Conservation (phyloP, 2,797 vertebrate species). For the Helostoma temminkii region DNA sequence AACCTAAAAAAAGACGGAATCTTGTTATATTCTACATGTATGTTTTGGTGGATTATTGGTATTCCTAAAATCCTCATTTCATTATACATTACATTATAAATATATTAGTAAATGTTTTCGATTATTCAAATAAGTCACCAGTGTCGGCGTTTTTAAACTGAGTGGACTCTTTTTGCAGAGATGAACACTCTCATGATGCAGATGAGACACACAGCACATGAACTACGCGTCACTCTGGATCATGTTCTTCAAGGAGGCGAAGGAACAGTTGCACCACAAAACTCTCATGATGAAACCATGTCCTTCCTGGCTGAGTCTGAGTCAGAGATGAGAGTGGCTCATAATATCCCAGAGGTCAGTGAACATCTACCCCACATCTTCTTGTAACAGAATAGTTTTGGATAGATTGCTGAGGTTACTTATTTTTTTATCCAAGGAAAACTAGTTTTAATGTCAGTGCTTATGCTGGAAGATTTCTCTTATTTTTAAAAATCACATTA, state of each 20-base stretch:
- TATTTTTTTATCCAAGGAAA: neutral
- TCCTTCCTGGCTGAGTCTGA: constrained; percentile 68
- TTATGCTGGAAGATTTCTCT: neutral
- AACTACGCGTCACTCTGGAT: constrained; percentile 79
- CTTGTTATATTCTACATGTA: too few species aligned
- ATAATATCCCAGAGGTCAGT: constrained; percentile 69
- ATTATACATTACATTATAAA: neutral
- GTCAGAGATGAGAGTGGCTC: constrained; percentile 56
- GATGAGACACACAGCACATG: constrained; percentile 83
- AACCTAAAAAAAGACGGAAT: too few species aligned
- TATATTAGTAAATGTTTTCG: neutral
- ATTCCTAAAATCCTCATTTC: constrained; percentile 2
- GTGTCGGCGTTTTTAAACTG: neutral
- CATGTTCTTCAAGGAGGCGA: constrained; percentile 75
- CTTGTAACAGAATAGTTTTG: neutral
- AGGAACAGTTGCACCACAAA: constrained; percentile 31
- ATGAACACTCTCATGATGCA: constrained; percentile 85
- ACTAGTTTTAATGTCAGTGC: neutral
- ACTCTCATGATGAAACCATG: constrained; percentile 59
- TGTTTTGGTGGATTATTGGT: too few species aligned
- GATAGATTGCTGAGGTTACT: constrained; percentile 1
- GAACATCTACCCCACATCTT: neutral
- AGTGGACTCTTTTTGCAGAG: constrained; percentile 61
- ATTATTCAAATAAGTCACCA: neutral
- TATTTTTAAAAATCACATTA: neutral